Base-by-base conservation (phyloP, 2,113 vertebrate genomes). In the Brachypteracias leptosomus region DNA sequence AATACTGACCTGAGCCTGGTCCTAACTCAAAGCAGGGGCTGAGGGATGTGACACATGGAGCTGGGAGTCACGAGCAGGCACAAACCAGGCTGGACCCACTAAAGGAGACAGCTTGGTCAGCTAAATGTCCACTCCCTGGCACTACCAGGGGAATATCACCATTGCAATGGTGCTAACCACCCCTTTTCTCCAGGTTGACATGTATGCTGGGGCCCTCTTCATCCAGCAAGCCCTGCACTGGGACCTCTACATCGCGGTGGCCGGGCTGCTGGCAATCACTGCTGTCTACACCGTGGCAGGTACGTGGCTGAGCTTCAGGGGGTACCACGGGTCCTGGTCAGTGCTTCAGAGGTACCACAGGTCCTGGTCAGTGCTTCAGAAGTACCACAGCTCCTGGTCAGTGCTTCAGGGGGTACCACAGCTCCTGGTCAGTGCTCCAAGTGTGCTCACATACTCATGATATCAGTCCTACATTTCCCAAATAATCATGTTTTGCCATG, bases 131-230 rank as follows among this genome's bases (percentile, higher is more conserved):
- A 0, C 6, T 55, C 22, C 24, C 44, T 21, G 47, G 36, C 49
- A 26, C 33, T 3, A 3, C 19, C 31, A 25, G 1, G 1, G 44
- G 9, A 4, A 2, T 8, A 12, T 1, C 31, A 17, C 11, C 13
- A 2, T 3, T 4, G 24, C 19, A 10, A 6, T 12, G 2, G 13
- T 1, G 35, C 4, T 4, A 13, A 36, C 15, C 29, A 3, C 22
- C 8, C 19, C 26, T 51, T 72, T 59, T 38, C 28, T 3, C 86
- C 58, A 99, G 99, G 99, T 99, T 20, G 99, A 99, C 94, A 99
- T 99, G 98, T 99, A 99, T 0, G 99, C 99, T 0, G 99, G 99
- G 2, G 99, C 99, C 4, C 95, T 99, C 79, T 99, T 99, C 91
- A 99, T 99, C 65, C 99, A 99, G 97, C 99, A 99, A 57, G 99